Conservation (phyloP, 2,113 vertebrate species). For the Emberiza fucata region DNA sequence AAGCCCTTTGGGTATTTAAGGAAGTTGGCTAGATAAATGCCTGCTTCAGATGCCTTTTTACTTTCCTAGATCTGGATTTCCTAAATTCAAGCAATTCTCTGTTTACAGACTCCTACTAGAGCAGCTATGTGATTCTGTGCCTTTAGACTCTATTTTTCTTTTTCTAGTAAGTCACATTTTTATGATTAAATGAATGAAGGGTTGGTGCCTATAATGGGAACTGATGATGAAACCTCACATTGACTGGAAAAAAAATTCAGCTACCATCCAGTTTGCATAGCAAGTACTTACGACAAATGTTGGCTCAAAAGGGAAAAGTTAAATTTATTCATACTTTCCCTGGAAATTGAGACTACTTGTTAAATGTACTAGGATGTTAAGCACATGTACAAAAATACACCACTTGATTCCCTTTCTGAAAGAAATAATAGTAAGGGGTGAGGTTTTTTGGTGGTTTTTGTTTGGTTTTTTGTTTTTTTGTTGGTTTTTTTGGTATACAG, state of each 20-base stretch:
- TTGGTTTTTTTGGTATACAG: background rate
- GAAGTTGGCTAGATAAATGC: slow-evolving; percentile 70
- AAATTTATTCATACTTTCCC: background rate
- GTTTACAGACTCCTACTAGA: slow-evolving; percentile 83
- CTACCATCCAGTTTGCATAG: slow-evolving; percentile 46
- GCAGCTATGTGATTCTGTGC: slow-evolving; percentile 81
- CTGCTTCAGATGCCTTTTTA: slow-evolving; percentile 78
- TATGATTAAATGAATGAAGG: slow-evolving; percentile 65
- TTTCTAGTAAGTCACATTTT: slow-evolving; percentile 67
- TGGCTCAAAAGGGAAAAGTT: background rate
- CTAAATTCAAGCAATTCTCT: slow-evolving; percentile 72
- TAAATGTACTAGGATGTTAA: slow-evolving; percentile 33
- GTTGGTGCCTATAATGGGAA: slow-evolving; percentile 38
- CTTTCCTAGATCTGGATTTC: slow-evolving; percentile 73
- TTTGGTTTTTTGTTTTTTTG: background rate
- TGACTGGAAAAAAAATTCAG: slow-evolving; percentile 24
- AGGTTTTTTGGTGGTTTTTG: background rate
- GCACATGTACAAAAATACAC: slow-evolving; percentile 12
- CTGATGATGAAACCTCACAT: slow-evolving; percentile 38
- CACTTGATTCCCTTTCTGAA: slow-evolving; percentile 18
- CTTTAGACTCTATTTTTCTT: slow-evolving; percentile 77
- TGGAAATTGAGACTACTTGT: slow-evolving; percentile 33
- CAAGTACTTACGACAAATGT: background rate
- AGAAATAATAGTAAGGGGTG: background rate
- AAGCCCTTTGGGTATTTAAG: slow-evolving; percentile 68